Base-by-base conservation (phyloP, 2,888 invertebrate species). In the Blastobasis adustella region DNA sequence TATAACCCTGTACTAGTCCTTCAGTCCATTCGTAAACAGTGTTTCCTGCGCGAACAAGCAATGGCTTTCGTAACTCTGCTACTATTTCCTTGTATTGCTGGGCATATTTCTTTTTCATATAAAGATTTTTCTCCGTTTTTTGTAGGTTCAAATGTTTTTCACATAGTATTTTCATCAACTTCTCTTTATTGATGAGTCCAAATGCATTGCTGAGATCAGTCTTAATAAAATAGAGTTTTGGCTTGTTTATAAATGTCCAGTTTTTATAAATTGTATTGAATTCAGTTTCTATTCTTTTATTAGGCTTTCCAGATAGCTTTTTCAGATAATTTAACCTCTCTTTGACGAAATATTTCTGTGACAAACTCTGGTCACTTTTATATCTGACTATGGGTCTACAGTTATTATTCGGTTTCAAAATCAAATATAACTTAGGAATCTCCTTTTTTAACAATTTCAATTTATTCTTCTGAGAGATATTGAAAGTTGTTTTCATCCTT, bases 151-250 rank as follows among this genome's bases (percentile, higher is more conserved):
- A 47, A 66, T 82, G 72, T 40, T 59, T 78, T 47, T 82, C 73
- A 54, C 59, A 57, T 45, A 89, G 54, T 55, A 89, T 78, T 60
- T 70, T 79, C 51, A 75, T 59, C 38, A 89, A 64, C 50, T 72
- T 72, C 5, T 70, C 66, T 60, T 69, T 82, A 55, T 80, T 74
- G 37, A 89, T 82, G n/a, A 76, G 79, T 1, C 89, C 89, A 73
- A 89, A 89, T 8, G 89, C 89, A 73, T 89, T 85, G 47, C 76
- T 80, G 0, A 89, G 69, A 62, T 89, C 89, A 5, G 82, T 73
- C 67, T 86, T 89, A 0, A 89, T 66, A 61, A 88, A 89, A 65
- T 82, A 89, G 10, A 89, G 67, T 61, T 73, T 76, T 10, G 89
- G 88, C 55, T 76, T 73, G 47, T 73, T 69, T 5, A 61, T 56